Percentiles rank a stretch among this genome's conserved stretches.
Evolutionary conservation across 2,888 invertebrate genomes (phyloP).

Genomic region (Sphinx pinastri): DNA sequence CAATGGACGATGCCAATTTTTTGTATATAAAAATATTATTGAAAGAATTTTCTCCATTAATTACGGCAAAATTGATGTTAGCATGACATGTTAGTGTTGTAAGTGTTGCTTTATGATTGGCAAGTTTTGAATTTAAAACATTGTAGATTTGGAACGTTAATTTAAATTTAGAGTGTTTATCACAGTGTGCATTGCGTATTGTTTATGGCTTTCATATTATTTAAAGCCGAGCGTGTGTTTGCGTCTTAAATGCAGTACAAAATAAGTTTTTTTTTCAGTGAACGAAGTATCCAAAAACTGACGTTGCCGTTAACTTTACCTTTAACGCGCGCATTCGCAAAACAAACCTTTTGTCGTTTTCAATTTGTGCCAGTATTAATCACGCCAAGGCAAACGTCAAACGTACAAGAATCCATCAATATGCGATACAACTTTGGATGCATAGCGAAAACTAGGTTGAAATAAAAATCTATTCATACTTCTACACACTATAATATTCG

Average conservation of each 20-base stretch:
- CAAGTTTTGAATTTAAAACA: conserved; percentile 6
- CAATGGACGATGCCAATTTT: conserved; percentile 78
- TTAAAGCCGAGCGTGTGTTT: no score
- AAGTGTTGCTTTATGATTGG: not conserved
- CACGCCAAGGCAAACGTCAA: not conserved
- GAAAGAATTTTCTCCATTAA: conserved; percentile 68
- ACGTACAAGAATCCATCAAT: not conserved
- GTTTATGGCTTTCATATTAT: no score
- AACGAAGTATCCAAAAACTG: no score
- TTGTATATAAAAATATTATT: conserved; percentile 63
- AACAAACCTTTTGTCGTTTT: not conserved
- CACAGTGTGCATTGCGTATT: no score
- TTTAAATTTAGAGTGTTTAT: no score
- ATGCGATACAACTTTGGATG: not conserved
- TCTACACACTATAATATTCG: not conserved
- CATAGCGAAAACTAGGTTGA: not conserved
- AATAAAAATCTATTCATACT: conserved; percentile 3
- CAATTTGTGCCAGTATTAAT: conserved; percentile 6
- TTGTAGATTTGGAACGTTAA: not conserved
- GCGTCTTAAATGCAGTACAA: no score
- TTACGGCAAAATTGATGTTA: conserved; percentile 58
- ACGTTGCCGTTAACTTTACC: not conserved
- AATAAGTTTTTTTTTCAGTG: no score
- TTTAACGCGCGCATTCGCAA: not conserved
- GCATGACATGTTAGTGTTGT: conserved; percentile 44